Percentiles rank a stretch among this genome's conserved stretches.
Evolutionary conservation across 2,888 invertebrate genomes (phyloP).

Genomic region (Idaea straminata): DNA sequence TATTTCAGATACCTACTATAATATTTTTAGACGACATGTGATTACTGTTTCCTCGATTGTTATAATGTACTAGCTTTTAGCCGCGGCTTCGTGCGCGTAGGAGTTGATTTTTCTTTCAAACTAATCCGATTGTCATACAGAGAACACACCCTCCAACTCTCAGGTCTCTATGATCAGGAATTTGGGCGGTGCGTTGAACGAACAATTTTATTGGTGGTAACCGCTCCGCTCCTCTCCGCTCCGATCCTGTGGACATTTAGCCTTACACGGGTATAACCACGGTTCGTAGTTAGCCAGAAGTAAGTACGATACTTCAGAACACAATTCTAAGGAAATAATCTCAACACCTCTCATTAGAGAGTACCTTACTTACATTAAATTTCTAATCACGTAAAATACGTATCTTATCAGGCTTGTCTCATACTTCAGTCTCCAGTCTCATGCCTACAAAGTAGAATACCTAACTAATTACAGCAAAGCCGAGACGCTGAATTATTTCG

Average conservation of each 20-base stretch:
- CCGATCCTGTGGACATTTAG: too few relatives aligned
- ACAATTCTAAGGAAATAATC: background rate
- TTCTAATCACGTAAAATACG: background rate
- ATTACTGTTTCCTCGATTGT: background rate
- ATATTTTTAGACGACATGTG: background rate
- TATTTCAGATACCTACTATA: background rate
- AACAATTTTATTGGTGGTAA: too few relatives aligned
- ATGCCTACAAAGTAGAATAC: slow-evolving; percentile 1
- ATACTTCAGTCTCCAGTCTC: background rate
- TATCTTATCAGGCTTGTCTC: background rate
- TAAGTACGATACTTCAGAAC: too few relatives aligned
- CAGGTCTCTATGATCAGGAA: too few relatives aligned
- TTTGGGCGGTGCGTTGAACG: too few relatives aligned
- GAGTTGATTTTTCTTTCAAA: too few relatives aligned
- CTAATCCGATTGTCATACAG: too few relatives aligned
- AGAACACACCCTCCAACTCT: too few relatives aligned
- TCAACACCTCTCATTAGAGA: background rate
- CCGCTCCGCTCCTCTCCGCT: too few relatives aligned
- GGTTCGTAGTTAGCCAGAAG: too few relatives aligned
- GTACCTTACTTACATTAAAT: background rate
- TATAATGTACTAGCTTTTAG: background rate
- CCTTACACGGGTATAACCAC: too few relatives aligned
- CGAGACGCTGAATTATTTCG: background rate
- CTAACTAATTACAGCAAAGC: slow-evolving; percentile 1
- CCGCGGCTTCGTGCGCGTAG: too few relatives aligned